A percentile compares a stretch with the other conserved stretches of the same genome.
Conservation (phyloP, 2,888 invertebrate species). For the Cephus nigrinus region DNA sequence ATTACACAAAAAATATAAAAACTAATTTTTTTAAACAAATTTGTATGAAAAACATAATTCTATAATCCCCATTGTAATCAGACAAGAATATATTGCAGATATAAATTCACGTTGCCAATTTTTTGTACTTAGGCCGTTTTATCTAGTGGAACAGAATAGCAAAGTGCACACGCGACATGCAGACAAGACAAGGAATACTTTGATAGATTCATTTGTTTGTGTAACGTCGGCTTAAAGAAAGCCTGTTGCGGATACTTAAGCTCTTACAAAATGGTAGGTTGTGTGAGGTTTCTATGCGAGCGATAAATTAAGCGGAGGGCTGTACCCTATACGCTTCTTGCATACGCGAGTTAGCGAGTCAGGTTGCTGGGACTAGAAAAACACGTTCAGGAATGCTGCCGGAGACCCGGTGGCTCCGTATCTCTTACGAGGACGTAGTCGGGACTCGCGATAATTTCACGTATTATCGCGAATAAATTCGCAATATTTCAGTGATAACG, state of each 20-base stretch:
- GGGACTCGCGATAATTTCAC: slow-evolving; percentile 21
- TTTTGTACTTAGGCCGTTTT: neutral
- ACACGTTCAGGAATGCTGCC: slow-evolving; percentile 33
- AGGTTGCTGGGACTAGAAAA: slow-evolving; percentile 32
- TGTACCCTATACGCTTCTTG: slow-evolving; percentile 36
- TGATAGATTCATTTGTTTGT: slow-evolving; percentile 6
- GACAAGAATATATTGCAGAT: neutral
- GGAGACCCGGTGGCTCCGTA: slow-evolving; percentile 15
- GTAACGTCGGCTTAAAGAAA: neutral
- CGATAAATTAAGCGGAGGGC: slow-evolving; percentile 40
- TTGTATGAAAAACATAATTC: neutral
- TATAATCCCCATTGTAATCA: neutral
- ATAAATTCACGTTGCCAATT: neutral
- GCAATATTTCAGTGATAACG: slow-evolving; percentile 32
- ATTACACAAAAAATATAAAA: neutral
- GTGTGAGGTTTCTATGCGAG: slow-evolving; percentile 37
- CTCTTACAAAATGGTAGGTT: slow-evolving; percentile 46
- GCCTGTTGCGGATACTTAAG: slow-evolving; percentile 11
- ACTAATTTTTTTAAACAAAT: too few relatives aligned
- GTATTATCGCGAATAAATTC: slow-evolving; percentile 31
- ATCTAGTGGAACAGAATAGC: neutral
- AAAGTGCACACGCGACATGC: neutral
- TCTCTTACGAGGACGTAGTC: neutral
- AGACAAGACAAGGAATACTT: neutral
- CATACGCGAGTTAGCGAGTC: slow-evolving; percentile 35